Conservation (phyloP, 2,113 vertebrate species). For the rabbit (Oryctolagus cuniculus) region DNA sequence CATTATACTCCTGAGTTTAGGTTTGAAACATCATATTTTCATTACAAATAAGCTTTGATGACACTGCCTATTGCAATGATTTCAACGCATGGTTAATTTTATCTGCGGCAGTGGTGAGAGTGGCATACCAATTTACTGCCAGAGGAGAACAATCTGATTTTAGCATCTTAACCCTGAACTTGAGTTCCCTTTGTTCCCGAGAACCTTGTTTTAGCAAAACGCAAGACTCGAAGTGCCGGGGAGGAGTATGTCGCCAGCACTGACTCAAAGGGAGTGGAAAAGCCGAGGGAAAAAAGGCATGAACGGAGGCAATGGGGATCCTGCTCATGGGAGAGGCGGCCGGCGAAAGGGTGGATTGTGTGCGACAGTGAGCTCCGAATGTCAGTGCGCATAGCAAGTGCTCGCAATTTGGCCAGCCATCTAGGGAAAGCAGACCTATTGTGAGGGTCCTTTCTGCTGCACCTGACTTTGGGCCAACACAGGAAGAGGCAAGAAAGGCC, state of each 20-base stretch:
- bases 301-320: not conserved
- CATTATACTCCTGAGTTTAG: conserved; percentile 83
- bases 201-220: conserved; percentile 79
- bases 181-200: conserved; percentile 81
- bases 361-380: conserved; percentile 50
- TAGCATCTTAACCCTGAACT: conserved; percentile 85
- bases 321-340: accelerated
- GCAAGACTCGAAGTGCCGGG: conserved; percentile 67
- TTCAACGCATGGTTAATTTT: conserved; percentile 81
- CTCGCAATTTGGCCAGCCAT: conserved; percentile 49
- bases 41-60: conserved; percentile 85
- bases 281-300: conserved; percentile 8
- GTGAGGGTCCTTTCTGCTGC: conserved; percentile 74
- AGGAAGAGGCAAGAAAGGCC: conserved; percentile 80
- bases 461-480: conserved; percentile 77
- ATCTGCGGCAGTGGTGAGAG: conserved; percentile 81
- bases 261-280: conserved; percentile 68
- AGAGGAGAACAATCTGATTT: conserved; percentile 80
- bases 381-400: conserved; percentile 48
- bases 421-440: conserved; percentile 66
- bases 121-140: conserved; percentile 81
- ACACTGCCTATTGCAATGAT: conserved; percentile 80
- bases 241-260: conserved; percentile 55
- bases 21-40: conserved; percentile 83
- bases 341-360: not conserved